Evolutionary conservation across 2,797 vertebrate species (phyloP), one percentile per base, ranked within the genome.

Genomic region (Neoniphon sammara): DNA sequence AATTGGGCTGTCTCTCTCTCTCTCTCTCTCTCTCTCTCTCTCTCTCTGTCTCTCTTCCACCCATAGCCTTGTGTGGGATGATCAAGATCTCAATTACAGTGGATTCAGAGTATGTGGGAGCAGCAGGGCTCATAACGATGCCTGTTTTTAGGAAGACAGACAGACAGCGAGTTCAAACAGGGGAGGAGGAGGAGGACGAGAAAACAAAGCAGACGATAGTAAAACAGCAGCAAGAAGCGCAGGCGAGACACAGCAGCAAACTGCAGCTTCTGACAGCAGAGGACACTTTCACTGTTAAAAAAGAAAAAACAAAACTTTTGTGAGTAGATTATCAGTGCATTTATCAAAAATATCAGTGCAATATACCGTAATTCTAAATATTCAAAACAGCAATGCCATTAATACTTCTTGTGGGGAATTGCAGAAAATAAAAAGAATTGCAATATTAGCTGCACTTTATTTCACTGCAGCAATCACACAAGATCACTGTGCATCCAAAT

Each of bases 61-160:
- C 71, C 61, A 2, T 64, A 52, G 17, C 64, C 66, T 75, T 71
- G 78, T 82, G 85, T 83, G 80, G 84, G 85, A 90, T 36, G 88
- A 89, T 90, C 83, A 84, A 89, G 85, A 82, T 78, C 74, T 86
- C 80, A 73, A 75, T 87, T 83, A 81, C 65, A 67, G 68, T 64
- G 21, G 75, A 81, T 70, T 59, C 21, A 0, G 52, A 61, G 61
- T 62, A 11, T 63, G 69, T 72, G 73, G 80, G 80, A 70, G 73
- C 72, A 42, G 61, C 7, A 1, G 69, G 47, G 70, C 50, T 79
- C 61, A 82, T 81, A 63, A 86, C 2, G 12, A 75, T n/a, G 74
- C 64, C 69, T 80, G 68, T 78, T 77, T 82, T 75, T 58, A 55
- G 3, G 49, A 18, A 79, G 56, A 56, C 39, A 34, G 78, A 65